Percentiles rank a stretch among this genome's conserved stretches.
Evolutionary conservation across 2,113 vertebrate species (phyloP).

Genomic region (Gracilinanus agilis): DNA sequence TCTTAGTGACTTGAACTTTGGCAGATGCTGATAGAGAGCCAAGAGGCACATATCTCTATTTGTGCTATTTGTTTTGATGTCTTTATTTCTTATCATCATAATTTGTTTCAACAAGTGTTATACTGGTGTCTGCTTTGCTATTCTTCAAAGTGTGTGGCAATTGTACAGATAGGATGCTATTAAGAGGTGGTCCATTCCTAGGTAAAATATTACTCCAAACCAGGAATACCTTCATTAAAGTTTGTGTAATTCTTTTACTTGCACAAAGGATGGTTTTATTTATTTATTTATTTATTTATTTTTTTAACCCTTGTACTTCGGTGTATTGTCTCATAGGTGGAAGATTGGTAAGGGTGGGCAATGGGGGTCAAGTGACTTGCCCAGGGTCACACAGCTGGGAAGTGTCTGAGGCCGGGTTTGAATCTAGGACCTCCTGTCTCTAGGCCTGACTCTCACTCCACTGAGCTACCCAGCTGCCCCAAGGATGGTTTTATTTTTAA

Average conservation of each 20-base stretch:
- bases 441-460: too few relatives aligned
- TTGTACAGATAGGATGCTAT: constrained; percentile 47
- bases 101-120: too few relatives aligned
- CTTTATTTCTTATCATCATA: neutral
- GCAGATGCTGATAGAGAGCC: neutral
- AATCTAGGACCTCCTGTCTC: too few relatives aligned
- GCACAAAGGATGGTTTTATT: neutral
- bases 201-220: constrained; percentile 18
- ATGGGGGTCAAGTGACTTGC: too few relatives aligned
- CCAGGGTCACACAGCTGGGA: too few relatives aligned
- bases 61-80: neutral
- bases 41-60: neutral
- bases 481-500: neutral
- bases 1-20: neutral
- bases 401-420: too few relatives aligned
- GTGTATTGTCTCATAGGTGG: too few relatives aligned
- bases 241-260: constrained; percentile 26
- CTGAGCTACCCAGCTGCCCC: too few relatives aligned
- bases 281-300: too few relatives aligned
- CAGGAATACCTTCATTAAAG: neutral
- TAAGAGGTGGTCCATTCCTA: constrained; percentile 42
- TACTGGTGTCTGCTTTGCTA: neutral
- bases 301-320: too few relatives aligned
- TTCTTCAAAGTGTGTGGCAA: constrained; percentile 24
- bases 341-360: too few relatives aligned